Base-by-base conservation (phyloP, 2,888 invertebrate genomes). In the Acrocyrtus sp. region DNA sequence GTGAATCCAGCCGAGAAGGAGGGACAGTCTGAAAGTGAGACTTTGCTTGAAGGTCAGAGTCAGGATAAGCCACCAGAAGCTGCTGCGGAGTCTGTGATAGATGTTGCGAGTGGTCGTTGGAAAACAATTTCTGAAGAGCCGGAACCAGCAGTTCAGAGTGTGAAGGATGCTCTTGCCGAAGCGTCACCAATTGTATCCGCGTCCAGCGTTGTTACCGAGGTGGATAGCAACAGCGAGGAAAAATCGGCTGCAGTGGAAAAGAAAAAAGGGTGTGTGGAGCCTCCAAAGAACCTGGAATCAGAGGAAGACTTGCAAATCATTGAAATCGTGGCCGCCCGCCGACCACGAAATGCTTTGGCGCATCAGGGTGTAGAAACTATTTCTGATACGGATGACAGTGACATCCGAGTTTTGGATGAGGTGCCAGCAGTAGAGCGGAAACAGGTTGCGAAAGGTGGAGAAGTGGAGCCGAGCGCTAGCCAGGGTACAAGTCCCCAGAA, bases 61-160 rank as follows among this genome's bases (percentile, higher is more conserved):
- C 50, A 39, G 67, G 63, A 17, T 47, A 65, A 34, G 12, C 17
- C 15, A 22, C 10, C 26, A 63, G n/a, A n/a, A 76, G 56, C 34
- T n/a, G n/a, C 57, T 47, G 41, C 53, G 8, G 47, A 60, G 10
- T 29, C 57, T 12, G 29, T 27, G 10, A 50, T 72, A 8, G 70
- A 72, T 53, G 53, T 66, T 5, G 26, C 51, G 4, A 72, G 66
- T 51, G 70, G 74, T 50, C 66, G 66, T 8, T 75, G 74, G 74
- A 75, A 75, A 62, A 70, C 74, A 12, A 57, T 75, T 27, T 61
- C 66, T 0, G 60, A 57, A 2, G 74, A 61, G 24, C 57, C 58
- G 3, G 21, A 17, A 4, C 27, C n/a, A 21, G n/a, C n/a, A n/a
- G n/a, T n/a, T n/a, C n/a, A n/a, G n/a, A n/a, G n/a, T n/a, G n/a